A percentile compares a stretch with the other conserved stretches of the same genome.
Evolutionary conservation across 2,888 invertebrate species (phyloP).

Genomic region (Amblyteles armatorius): DNA sequence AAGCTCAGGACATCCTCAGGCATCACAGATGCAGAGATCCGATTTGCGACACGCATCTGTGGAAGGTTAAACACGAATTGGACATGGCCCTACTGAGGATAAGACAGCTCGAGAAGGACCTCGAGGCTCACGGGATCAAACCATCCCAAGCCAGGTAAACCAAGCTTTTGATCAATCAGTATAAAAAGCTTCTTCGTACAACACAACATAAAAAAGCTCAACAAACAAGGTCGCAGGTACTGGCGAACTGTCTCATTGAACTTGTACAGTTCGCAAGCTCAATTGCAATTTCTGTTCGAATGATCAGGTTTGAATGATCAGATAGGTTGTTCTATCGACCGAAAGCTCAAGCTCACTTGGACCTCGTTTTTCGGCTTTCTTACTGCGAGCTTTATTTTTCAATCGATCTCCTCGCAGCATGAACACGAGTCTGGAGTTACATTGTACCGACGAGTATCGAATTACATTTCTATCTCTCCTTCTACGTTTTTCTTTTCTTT

Average conservation of each 20-base stretch:
- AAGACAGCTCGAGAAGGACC: slow-evolving; percentile 93
- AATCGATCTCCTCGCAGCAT: slow-evolving; percentile 47
- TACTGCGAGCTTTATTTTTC: slow-evolving; percentile 12
- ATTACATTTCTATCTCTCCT: slow-evolving; percentile 42
- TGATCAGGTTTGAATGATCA: background rate
- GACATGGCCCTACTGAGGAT: slow-evolving; percentile 94
- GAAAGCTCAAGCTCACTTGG: background rate
- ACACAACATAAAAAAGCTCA: background rate
- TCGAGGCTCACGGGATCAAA: slow-evolving; percentile 93
- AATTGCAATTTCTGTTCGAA: background rate
- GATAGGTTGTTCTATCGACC: background rate
- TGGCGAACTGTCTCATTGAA: background rate
- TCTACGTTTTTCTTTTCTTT: slow-evolving; percentile 11
- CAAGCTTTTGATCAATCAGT: background rate
- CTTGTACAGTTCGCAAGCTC: background rate
- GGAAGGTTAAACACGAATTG: slow-evolving; percentile 96
- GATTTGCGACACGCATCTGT: slow-evolving; percentile 92
- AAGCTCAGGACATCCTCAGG: slow-evolving; percentile 91
- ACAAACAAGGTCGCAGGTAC: slow-evolving; percentile 10
- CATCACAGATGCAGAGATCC: slow-evolving; percentile 92
- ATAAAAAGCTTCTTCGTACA: background rate
- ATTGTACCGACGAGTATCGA: slow-evolving; percentile 19
- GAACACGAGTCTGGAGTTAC: slow-evolving; percentile 29
- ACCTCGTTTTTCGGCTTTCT: slow-evolving; percentile 36
- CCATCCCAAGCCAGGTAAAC: slow-evolving; percentile 87